Evolutionary conservation across 2,113 vertebrate genomes (phyloP), one percentile per base, ranked within the genome.

Genomic region (Talpa occidentalis): DNA sequence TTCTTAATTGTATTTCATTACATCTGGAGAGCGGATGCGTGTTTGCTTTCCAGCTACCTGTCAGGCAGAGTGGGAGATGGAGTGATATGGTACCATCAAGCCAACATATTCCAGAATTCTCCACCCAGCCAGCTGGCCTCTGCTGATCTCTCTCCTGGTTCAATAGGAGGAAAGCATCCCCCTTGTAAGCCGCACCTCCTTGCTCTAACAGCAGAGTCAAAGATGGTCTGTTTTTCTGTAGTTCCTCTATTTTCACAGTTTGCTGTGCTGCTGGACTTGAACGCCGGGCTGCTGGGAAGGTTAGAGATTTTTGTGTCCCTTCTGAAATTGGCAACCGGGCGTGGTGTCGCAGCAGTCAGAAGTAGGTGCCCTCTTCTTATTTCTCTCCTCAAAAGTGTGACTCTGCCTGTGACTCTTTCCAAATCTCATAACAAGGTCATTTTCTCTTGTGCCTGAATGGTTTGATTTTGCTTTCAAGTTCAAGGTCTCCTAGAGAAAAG

Each of bases 1-100:
- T 97, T 97, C 95, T 96, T 96, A 89, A 97, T 97, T 96, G 96
- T 69, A 44, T 94, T 97, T 97, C 96, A 80, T 89, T 90, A 52
- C 90, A 64, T 79, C 96, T 96, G 92, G 91, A 83, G 93, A 95
- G 85, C 24, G 10, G 96, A 73, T 95, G 59, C 52, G 62, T 70
- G 76, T 49, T 82, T 74, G 35, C 32, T 91, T 72, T 92, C 86
- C 49, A 83, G 96, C 60, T 95, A 60, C 88, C 96, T 97, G 88
- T 47, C 87, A 94, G 89, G 77, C 37, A 60, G 35, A 91, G 24
- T 2, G 30, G 26, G 30, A 47, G 15, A 10, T 4, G 16, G 56
- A 77, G 0, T 66, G 66, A 59, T 37, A 19, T 0, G 9, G 37
- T 22, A 56, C 14, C 35, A 12, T 64, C 26, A 16, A 24, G n/a